These are phyloP conservation scores for Adineta ricciae DNA, from an alignment of 2,888 invertebrate species.

Conservation along the genomic window DNA sequence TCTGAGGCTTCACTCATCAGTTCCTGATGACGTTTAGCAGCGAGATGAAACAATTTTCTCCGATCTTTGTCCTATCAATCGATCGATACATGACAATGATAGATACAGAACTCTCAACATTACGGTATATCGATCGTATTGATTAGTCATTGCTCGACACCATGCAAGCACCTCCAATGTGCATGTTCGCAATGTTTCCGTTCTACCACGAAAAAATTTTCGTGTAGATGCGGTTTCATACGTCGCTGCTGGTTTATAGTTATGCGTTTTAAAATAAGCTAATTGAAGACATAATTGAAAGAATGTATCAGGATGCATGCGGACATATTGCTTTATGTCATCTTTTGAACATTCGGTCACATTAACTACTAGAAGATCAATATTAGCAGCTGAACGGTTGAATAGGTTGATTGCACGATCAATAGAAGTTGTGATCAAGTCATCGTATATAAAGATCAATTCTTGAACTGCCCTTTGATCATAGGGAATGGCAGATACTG, in stretches of 20 bases:
- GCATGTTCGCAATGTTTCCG: constrained; percentile 60
- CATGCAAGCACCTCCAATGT: constrained; percentile 52
- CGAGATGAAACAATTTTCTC: constrained; percentile 50
- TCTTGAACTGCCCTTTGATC: constrained; percentile 37
- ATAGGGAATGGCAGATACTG: constrained; percentile 36
- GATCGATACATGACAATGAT: too few species aligned
- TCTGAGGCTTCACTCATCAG: constrained; percentile 54
- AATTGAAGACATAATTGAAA: constrained; percentile 58
- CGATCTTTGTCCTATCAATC: constrained; percentile 36
- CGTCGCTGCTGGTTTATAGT: constrained; percentile 56
- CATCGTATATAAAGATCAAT: not conserved
- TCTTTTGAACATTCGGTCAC: constrained; percentile 55
- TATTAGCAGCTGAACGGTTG: constrained; percentile 42
- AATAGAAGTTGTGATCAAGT: not conserved
- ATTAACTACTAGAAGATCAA: constrained; percentile 46
- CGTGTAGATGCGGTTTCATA: constrained; percentile 61
- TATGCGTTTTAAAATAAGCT: constrained; percentile 55
- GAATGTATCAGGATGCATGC: constrained; percentile 58
- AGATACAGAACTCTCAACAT: not conserved
- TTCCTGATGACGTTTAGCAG: constrained; percentile 54
- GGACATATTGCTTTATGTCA: constrained; percentile 51
- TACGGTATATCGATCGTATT: not conserved
- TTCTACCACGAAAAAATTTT: constrained; percentile 58
- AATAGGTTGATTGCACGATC: not conserved
- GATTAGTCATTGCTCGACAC: constrained; percentile 42